Base-by-base conservation (phyloP, 2,888 invertebrate species). In the Pardosa pseudoannulata region DNA sequence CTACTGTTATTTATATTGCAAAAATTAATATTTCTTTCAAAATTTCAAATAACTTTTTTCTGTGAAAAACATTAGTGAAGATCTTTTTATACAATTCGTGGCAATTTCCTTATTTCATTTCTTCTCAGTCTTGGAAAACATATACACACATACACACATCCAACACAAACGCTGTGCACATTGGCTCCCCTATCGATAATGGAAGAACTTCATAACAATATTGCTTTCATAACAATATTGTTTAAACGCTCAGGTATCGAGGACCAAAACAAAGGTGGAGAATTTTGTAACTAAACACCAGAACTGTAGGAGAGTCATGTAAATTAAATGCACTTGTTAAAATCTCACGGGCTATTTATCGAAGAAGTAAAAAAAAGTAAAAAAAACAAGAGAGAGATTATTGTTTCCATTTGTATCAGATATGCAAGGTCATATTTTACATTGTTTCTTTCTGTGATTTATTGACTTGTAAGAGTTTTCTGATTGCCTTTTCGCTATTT, bases 321-420 rank as follows among this genome's bases (percentile, higher is more conserved):
- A 81, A 81, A 81, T 81, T 81, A 72, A 80, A 81, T 81, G 81
- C 81, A 81, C 81, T 81, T 81, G 81, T 81, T 81, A 81, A 81
- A 81, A 74, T 50, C 73, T 74, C 81, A 81, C 81, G 81, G 81
- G 74, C 81, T 74, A 56, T 81, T 81, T 81, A 62, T 64, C 70
- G n/a, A n/a, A n/a, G n/a, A n/a, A 28, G 13, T 2, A 65, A 65
- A 29, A 5, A 65, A 23, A 27, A 28, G 1, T 1, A 64, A 27
- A 19, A 27, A n/a, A 29, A 70, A 64, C 41, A 19, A 56, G 23
- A 71, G 71, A 72, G 71, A 72, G 29, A 46, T 41, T 71, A 46
- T 41, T 39, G 23, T 41, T 79, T 72, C 28, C 79, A 71, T 79
- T 79, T 71, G 71, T 71, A 70, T 23, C 39, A 71, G 71, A 79